Evolutionary conservation across 2,113 vertebrate species (phyloP), one percentile per base, ranked within the genome.

Genomic region (Galbula dea): DNA sequence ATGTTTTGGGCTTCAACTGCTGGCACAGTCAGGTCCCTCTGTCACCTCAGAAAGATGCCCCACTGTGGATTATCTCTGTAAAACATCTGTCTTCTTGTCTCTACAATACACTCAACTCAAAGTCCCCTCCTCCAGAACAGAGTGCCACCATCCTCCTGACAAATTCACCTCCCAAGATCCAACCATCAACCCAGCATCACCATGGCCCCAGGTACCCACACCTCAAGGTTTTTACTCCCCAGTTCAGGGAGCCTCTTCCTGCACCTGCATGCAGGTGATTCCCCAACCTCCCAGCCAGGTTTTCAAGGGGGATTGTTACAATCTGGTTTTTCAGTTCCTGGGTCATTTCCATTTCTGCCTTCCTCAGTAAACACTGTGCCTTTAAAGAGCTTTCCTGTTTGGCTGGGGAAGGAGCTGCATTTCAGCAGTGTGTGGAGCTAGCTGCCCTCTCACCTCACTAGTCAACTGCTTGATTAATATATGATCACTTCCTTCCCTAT

Each of bases 391-490:
- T 57, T 27, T 59, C 62, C 81, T 59, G 7, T 48, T 51, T 1
- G 1, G 27, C 81, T 15, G 29, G 16, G 57, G 32, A 66, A 69
- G 54, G 84, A 85, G 63, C 75, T 94, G 84, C 55, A 74, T 74
- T 87, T 94, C 82, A 89, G 75, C 67, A 74, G 75, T 2, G 59
- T 7, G 1, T 26, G 67, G 80, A 92, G 51, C 41, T 77, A 90
- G 69, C 84, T 6, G 3, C 59, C 63, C 82, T 92, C 78, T 86
- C 36, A 74, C 68, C 78, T 94, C 2, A 0, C 91, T 85, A 67
- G 63, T 85, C 87, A 37, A 51, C 55, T 39, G 51, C 75, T 93
- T 93, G 89, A 96, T 96, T 95, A 96, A 96, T 96, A 95, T 59
- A 88, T 88, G 79, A 94, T 90, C 59, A 68, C 55, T 71, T 59